A percentile compares a stretch with the other conserved stretches of the same genome.
phyloP scores from a whole-genome alignment of 2,113 vertebrate species.

The Pseudopodoces humilis region DNA sequence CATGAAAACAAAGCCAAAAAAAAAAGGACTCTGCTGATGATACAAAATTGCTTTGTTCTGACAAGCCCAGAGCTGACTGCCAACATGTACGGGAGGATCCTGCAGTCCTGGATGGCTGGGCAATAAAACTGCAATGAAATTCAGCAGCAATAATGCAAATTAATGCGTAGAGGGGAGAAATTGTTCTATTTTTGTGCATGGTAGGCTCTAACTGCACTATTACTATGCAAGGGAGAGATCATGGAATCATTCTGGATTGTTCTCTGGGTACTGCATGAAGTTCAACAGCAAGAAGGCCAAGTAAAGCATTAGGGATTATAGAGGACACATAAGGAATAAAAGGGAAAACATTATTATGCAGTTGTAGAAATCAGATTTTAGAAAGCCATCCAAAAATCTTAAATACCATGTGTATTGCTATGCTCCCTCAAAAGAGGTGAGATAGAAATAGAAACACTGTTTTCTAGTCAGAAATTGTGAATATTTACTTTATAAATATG shows the following conservation, averaged over 20 bases:
- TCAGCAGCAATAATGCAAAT: background rate
- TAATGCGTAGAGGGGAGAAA: background rate
- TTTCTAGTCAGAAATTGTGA: background rate
- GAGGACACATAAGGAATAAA: background rate
- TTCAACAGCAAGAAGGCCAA: background rate
- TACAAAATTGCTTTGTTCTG: background rate
- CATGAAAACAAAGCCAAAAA: background rate
- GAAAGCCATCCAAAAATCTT: background rate
- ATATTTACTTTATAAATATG: background rate
- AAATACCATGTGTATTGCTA: rapidly evolving
- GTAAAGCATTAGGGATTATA: background rate
- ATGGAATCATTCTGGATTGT: background rate
- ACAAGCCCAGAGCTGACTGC: background rate
- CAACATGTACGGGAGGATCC: background rate
- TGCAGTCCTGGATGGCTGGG: background rate
- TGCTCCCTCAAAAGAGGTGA: background rate
- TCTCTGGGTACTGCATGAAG: background rate
- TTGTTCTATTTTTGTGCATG: background rate
- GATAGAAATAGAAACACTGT: background rate
- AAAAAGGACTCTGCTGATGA: background rate
- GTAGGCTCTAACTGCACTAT: background rate
- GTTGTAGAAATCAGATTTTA: background rate
- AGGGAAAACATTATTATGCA: background rate
- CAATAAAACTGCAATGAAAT: background rate
- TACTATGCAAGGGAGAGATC: background rate